Conservation (phyloP, 2,113 vertebrate genomes). For the Epinephelus cyanopodus region DNA sequence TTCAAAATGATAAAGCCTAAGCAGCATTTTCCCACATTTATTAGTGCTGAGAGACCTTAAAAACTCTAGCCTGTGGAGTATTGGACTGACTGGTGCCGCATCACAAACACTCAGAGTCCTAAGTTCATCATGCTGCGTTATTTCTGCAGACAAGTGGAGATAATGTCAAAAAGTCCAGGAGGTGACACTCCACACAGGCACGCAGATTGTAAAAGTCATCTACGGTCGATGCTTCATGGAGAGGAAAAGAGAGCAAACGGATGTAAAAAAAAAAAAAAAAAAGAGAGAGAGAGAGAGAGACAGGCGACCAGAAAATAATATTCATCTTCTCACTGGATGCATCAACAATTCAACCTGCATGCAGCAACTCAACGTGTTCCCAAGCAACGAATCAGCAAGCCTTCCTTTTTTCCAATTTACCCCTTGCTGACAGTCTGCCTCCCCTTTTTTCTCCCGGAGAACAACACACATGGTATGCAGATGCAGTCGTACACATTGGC, state of each 20-base stretch:
- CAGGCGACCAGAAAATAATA: slow-evolving; percentile 1
- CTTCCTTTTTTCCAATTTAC: slow-evolving; percentile 50
- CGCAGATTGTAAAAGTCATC: background rate
- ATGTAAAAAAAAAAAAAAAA: background rate
- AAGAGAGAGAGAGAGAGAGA: background rate
- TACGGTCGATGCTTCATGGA: background rate
- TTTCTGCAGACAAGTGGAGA: slow-evolving; percentile 30
- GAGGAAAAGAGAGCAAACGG: slow-evolving; percentile 17
- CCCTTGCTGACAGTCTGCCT: slow-evolving; percentile 47
- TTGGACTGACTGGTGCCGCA: background rate
- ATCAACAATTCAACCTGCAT: slow-evolving; percentile 36
- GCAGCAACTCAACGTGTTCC: slow-evolving; percentile 49
- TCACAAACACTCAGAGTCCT: background rate
- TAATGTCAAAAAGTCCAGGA: slow-evolving; percentile 29
- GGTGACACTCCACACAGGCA: background rate
- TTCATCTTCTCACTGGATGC: slow-evolving; percentile 3
- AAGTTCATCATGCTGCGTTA: slow-evolving; percentile 5
- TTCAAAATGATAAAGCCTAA: slow-evolving; percentile 20
- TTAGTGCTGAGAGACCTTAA: slow-evolving; percentile 24
- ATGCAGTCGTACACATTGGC: background rate
- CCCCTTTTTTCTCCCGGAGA: slow-evolving; percentile 29
- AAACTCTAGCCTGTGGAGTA: background rate
- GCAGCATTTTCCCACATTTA: slow-evolving; percentile 16
- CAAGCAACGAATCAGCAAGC: slow-evolving; percentile 61
- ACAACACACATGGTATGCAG: background rate